Base-by-base conservation (phyloP, 2,797 vertebrate genomes). In the Sebastes vulpes region DNA sequence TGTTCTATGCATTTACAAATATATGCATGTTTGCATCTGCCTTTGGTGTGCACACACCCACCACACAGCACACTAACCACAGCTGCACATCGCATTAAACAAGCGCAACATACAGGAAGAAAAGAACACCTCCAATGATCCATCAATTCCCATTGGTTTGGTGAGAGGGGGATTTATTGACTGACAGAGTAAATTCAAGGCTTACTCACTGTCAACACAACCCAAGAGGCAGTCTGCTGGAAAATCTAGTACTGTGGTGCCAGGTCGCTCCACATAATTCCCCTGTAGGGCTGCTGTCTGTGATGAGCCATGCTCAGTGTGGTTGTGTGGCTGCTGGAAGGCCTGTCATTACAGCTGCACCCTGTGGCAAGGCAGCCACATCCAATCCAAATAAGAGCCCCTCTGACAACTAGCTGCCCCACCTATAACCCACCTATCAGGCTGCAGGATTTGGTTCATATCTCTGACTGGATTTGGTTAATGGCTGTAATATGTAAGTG, bases 191-290 rank as follows among this genome's bases (percentile, higher is more conserved):
- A 92, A 94, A 94, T 90, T 93, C 91, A 89, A 91, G 92, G 87
- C 89, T 94, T 93, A 92, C 88, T 92, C 92, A 90, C 91, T 92
- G 92, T 95, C 92, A 93, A 94, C 90, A 92, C 77, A 92, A 86
- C 91, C 89, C 87, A 85, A 86, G 88, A 93, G 89, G 91, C 93
- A 93, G 90, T 90, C 82, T 86, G 77, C 89, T 89, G 93, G 92
- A 94, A 93, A 95, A 94, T 92, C 82, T 86, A 88, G 88, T 84
- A 82, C 85, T 88, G 77, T 65, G 89, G 85, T 92, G 91, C 90
- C 94, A 88, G 92, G 92, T 93, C 83, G 76, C 90, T 91, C 85
- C 83, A 85, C 93, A 92, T 91, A 92, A 95, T 93, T 93, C 91
- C 94, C 91, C 89, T 72, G 87, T 77, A 89, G 92, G 86, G 77